A percentile compares a stretch with the other conserved stretches of the same genome.
Evolutionary conservation across 1,140 invertebrate genomes (phyloP).

Genomic region (Drosophila sp.): DNA sequence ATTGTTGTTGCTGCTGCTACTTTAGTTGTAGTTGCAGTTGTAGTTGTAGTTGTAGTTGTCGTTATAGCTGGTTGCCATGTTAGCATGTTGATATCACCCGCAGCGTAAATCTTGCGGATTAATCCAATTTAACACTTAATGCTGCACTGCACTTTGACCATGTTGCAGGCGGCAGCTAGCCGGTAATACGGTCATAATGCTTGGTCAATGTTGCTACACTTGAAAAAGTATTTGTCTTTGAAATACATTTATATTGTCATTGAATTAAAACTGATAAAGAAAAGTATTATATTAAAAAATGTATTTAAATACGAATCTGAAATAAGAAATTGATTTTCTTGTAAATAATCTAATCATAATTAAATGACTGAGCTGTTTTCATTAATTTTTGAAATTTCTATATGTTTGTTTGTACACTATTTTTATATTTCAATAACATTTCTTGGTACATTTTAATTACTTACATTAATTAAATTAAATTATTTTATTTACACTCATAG

Average conservation of each 20-base stretch:
- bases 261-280: too few relatives aligned
- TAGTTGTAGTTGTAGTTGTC: slow-evolving; percentile 31
- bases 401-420: too few relatives aligned
- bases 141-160: slow-evolving; percentile 77
- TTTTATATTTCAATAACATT: too few relatives aligned
- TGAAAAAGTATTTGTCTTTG: slow-evolving; percentile 5
- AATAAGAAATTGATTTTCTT: too few relatives aligned
- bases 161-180: slow-evolving; percentile 50
- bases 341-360: too few relatives aligned
- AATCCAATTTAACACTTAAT: slow-evolving; percentile 84
- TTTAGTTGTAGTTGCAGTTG: neutral
- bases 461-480: too few relatives aligned
- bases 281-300: too few relatives aligned
- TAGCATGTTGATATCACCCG: slow-evolving; percentile 82
- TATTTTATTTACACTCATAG: too few relatives aligned
- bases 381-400: too few relatives aligned
- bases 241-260: neutral
- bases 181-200: slow-evolving; percentile 51
- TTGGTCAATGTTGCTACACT: slow-evolving; percentile 44
- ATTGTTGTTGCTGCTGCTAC: slow-evolving; percentile 10
- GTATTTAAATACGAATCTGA: too few relatives aligned
- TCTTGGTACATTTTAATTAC: too few relatives aligned
- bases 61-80: slow-evolving; percentile 54
- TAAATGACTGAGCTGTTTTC: too few relatives aligned
- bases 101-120: slow-evolving; percentile 84